phyloP scores from a whole-genome alignment of 1,140 invertebrate genomes.

The Metopolophium dirhodum region DNA sequence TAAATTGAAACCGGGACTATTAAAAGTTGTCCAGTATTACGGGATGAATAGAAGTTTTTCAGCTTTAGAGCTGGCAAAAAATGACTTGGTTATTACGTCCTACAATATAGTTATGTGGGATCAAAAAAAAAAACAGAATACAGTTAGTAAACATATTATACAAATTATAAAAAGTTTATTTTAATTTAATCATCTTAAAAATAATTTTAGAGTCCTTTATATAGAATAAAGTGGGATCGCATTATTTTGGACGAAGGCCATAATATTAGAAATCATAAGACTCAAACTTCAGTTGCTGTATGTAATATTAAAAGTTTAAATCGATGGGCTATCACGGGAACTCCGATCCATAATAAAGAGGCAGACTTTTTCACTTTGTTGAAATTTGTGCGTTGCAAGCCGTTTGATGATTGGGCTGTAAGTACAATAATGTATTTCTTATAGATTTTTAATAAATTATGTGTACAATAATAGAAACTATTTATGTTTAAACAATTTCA shows the following conservation, averaged over 20 bases:
- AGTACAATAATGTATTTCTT: conserved; percentile 1
- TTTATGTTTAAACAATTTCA: neutral
- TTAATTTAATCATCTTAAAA: neutral
- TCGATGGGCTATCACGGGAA: conserved; percentile 90
- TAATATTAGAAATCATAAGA: conserved; percentile 85
- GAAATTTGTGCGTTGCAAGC: conserved; percentile 82
- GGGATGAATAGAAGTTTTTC: conserved; percentile 76
- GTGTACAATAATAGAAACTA: neutral
- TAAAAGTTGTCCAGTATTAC: conserved; percentile 80
- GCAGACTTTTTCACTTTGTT: conserved; percentile 86
- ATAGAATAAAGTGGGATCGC: conserved; percentile 78
- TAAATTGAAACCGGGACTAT: conserved; percentile 68
- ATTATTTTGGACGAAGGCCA: conserved; percentile 95
- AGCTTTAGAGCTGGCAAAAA: conserved; percentile 63
- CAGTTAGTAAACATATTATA: neutral
- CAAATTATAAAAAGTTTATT: neutral
- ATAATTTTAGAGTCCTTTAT: conserved; percentile 65
- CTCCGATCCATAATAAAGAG: conserved; percentile 93
- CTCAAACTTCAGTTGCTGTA: conserved; percentile 74
- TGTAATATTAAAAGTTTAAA: conserved; percentile 69
- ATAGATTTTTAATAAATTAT: neutral
- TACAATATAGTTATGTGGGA: conserved; percentile 29
- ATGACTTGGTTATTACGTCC: conserved; percentile 2
- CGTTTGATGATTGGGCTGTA: conserved; percentile 82
- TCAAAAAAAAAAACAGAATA: neutral